Base-by-base conservation (phyloP, 2,113 vertebrate species). In the Aleadryas rufinucha region DNA sequence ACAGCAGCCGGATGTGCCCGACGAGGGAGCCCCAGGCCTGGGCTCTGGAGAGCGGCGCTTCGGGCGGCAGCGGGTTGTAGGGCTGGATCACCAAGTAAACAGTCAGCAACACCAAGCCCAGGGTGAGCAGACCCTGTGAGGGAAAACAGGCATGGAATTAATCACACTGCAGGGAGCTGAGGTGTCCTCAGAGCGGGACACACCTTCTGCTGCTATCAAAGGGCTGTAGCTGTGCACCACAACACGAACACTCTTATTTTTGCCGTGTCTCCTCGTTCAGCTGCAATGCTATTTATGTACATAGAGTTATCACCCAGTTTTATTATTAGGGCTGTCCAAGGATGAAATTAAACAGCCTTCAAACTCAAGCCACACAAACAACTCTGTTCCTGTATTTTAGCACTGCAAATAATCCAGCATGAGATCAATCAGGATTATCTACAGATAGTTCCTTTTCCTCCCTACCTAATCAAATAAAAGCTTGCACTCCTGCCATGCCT, bases 21-120 rank as follows among this genome's bases (percentile, higher is more conserved):
- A 99, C 74, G 22, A 99, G 98, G 21, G 98, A 99, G 41, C 98
- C 98, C 99, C 98, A 99, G 95, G 98, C 98, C 37, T 98, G 98
- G 66, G 97, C 96, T 82, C 97, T 98, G 61, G 98, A 95, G 87
- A 98, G 98, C 3, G 97, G 96, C 9, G 98, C 97, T 39, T 98
- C 98, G 2, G 98, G 96, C 3, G 98, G 97, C 42, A 98, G 97
- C 0, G 97, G 89, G 84, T 96, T 98, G 92, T 99, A 98, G 0
- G 98, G 98, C 91, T 99, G 99, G 44, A 98, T 98, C 97, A 99
- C 97, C 57, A 98, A 98, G 96, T 99, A 98, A 45, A 98, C 98
- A 69, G 97, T 97, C 84, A 99, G 94, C 96, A 99, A 74, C 93
- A 99, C 96, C 90, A 99, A 94, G 4, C 98, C 98, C 96, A 99